Evolutionary conservation across 2,113 vertebrate genomes (phyloP), one percentile per base, ranked within the genome.

Genomic region (Stictonetta naevosa): DNA sequence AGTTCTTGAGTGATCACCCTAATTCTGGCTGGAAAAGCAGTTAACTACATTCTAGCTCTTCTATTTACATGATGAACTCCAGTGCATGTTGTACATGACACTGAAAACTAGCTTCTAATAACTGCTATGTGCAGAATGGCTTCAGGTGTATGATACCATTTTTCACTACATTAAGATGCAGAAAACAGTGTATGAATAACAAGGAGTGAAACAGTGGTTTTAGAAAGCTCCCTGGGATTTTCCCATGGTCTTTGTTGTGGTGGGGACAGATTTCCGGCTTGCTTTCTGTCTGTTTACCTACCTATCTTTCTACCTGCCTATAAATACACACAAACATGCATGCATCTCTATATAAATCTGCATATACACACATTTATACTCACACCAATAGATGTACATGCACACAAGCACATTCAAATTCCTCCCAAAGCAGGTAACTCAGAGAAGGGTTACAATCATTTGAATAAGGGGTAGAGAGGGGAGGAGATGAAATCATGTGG

Each of bases 81-180:
- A 1, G 88, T 58, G 71, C 71, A 90, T 36, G 72, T 13, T 50
- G 75, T 77, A 58, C 86, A 80, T 62, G 79, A 93, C 72, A n/a
- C 26, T 93, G 79, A 75, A 78, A 92, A 90, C 10, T 36, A 71
- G 68, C n/a, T 74, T 80, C 88, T 88, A 93, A 67, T 50, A 92
- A 90, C 44, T 13, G 53, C 63, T 22, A 18, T 3, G 4, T 8
- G 50, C 0, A 0, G 50, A 58, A 94, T 50, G 59, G 79, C 71
- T 89, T 68, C 22, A 64, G 66, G 66, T 76, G 62, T 48, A 84
- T 52, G 69, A 52, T 15, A 64, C 34, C 42, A 53, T 93, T 87
- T 82, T 60, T 68, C 38, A 72, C 29, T 90, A 82, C 0, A 2
- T 73, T 85, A 93, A 64, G 29, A 62, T 2, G 2, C 3, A 3